Evolutionary conservation across 2,797 vertebrate species (phyloP), one percentile per base, ranked within the genome.

Genomic region (Scarus forsteni): DNA sequence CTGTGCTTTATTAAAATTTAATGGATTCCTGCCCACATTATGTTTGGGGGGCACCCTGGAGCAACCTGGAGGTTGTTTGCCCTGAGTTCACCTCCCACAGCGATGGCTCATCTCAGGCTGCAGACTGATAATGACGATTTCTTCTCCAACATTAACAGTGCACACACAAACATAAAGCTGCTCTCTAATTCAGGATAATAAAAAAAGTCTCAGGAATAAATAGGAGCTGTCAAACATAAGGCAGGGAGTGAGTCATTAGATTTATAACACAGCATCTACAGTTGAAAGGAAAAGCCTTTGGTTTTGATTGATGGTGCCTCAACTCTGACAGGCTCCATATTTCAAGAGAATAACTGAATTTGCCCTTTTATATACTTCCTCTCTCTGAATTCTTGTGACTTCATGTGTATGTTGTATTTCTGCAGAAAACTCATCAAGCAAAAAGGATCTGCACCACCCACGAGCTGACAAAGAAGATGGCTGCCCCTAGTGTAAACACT

Each of bases 51-150:
- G 53, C 55, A 36, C 39, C 44, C 18, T 12, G 3, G 14, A 57
- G 56, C 53, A 56, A 66, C 66, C 60, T 44, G 61, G 52, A 59
- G 18, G 73, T 52, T 50, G 16, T 8, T 18, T 14, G 14, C 51
- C 69, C 66, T 44, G 18, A 16, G 18, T 3, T 70, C 59, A 78
- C 74, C 69, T 36, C 45, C 54, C n/a, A 63, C 27, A 4, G 81
- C 1, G n/a, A 4, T 35, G 0, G 18, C 57, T 73, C 15, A 18
- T 40, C 55, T 6, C 38, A 16, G 45, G 67, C 77, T 70, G 77
- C 66, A 83, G 79, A 77, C 66, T 69, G 50, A 79, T 78, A 0
- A 18, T 42, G 40, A 1, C 58, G 45, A 7, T 39, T 39, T 42
- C 48, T 48, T 35, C 38, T 60, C 7, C 43, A 43, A 35, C 18